These are phyloP conservation scores for Lepus oiostolus DNA, from an alignment of 2,797 vertebrate genomes.

Conservation along the genomic window DNA sequence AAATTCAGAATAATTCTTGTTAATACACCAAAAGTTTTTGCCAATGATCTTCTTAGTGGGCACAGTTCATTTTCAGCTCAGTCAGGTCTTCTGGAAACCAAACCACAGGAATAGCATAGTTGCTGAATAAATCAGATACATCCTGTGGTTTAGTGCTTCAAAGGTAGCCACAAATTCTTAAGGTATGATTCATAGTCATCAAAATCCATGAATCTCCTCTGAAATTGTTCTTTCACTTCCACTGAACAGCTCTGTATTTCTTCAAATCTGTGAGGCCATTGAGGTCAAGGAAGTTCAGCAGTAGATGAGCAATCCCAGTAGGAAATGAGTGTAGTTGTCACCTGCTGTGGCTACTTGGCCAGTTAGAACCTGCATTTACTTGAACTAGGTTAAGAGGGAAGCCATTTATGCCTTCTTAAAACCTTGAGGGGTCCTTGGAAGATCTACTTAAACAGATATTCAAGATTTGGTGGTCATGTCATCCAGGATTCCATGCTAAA, in stretches of 20 bases:
- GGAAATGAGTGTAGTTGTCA: conserved; percentile 63
- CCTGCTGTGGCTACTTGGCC: conserved; percentile 3
- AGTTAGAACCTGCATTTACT: conserved; percentile 20
- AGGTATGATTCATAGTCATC: conserved; percentile 80
- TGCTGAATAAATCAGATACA: conserved; percentile 73
- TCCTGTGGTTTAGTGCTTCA: conserved; percentile 78
- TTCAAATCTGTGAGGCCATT: conserved; percentile 60
- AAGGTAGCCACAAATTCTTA: conserved; percentile 82
- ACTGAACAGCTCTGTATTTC: conserved; percentile 68
- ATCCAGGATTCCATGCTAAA: not conserved
- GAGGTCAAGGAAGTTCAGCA: conserved; percentile 66
- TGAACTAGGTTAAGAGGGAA: conserved; percentile 41
- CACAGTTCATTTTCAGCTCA: conserved; percentile 62
- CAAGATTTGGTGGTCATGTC: not conserved
- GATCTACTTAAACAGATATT: not conserved
- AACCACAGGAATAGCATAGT: conserved; percentile 68
- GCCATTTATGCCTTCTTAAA: not conserved
- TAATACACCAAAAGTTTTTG: conserved; percentile 1
- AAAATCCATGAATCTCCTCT: conserved; percentile 63
- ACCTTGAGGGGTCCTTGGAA: not conserved
- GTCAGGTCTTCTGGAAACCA: conserved; percentile 70
- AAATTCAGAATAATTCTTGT: conserved; percentile 52
- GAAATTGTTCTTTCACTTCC: conserved; percentile 72
- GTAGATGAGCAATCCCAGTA: not conserved
- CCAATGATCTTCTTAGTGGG: not conserved